These are phyloP conservation scores for Gasteruption jaculator DNA, from an alignment of 2,888 invertebrate species.

Conservation along the genomic window DNA sequence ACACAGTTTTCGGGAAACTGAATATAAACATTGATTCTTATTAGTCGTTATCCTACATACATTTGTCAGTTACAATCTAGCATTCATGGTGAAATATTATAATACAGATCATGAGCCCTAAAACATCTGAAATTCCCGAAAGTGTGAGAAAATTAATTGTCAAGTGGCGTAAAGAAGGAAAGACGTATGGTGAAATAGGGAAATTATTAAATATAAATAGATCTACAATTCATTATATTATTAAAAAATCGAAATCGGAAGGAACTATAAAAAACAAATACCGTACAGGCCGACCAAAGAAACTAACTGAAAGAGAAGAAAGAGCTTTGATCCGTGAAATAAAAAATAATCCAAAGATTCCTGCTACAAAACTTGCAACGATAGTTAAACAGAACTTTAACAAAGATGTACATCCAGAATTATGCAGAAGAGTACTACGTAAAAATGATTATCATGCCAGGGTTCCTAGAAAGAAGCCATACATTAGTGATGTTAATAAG, in stretches of 20 bases:
- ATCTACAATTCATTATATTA: slow-evolving; percentile 1
- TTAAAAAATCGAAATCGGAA: neutral
- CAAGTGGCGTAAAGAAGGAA: neutral
- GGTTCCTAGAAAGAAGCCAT: slow-evolving; percentile 1
- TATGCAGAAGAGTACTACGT: neutral
- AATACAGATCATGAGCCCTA: neutral
- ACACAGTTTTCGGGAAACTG: neutral
- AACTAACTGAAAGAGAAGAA: slow-evolving; percentile 2
- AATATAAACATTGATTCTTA: neutral
- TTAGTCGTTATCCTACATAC: neutral
- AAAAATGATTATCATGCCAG: slow-evolving; percentile 1
- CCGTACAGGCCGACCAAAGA: slow-evolving; percentile 2
- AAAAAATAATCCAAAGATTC: neutral
- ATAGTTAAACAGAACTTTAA: neutral
- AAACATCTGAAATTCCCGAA: neutral
- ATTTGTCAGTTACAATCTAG: neutral
- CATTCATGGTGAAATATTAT: neutral
- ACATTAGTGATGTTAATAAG: neutral
- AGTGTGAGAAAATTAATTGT: slow-evolving; percentile 1
- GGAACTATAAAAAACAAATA: neutral
- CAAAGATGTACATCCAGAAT: slow-evolving; percentile 1
- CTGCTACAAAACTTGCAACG: neutral
- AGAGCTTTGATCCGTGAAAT: slow-evolving; percentile 1
- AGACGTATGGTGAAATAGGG: neutral
- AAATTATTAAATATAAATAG: slow-evolving; percentile 1